Evolutionary conservation across 2,888 invertebrate species (phyloP), one percentile per base, ranked within the genome.

Genomic region (Galerucella nymphaeae): DNA sequence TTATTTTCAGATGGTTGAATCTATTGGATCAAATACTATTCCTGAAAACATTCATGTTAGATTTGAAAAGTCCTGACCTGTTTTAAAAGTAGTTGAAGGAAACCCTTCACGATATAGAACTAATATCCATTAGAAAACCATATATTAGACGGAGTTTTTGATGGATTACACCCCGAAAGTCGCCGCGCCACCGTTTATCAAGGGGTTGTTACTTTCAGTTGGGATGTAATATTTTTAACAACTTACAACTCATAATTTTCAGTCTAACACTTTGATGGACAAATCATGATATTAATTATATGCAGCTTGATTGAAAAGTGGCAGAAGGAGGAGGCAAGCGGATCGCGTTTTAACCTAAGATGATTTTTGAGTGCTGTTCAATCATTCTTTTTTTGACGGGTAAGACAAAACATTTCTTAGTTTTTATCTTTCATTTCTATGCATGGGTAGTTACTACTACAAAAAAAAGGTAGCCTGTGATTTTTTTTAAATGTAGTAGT

Each of bases 231-330:
- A n/a, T 65, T 65, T 50, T 50, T 45, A 66, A 63, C 62, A 41
- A 61, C 41, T 68, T 42, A 41, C 61, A 70, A 63, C 61, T 66
- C 69, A 41, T 75, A 69, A 73, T 71, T 75, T 73, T 71, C 64
- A 59, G 71, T 71, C 75, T 69, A 63, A 59, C 68, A 66, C 71
- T 73, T 72, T 75, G 75, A 75, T 68, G 73, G 75, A 71, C 73
- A 73, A 75, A 75, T 75, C 75, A 71, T 68, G 66, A 69, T 63
- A 75, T 75, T 75, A 75, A 75, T 75, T 75, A 75, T 73, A 73
- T 66, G 66, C 63, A 59, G 42, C 66, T 64, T 71, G 75, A 75
- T 73, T 75, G 75, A 73, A 75, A 65, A 71, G 68, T 70, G 68
- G 73, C 73, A 59, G 62, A 18, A 38, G 41, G 57, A 42, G 59